These are phyloP conservation scores for Varanus komodoensis DNA, from an alignment of 2,113 vertebrate genomes.

Conservation along the genomic window DNA sequence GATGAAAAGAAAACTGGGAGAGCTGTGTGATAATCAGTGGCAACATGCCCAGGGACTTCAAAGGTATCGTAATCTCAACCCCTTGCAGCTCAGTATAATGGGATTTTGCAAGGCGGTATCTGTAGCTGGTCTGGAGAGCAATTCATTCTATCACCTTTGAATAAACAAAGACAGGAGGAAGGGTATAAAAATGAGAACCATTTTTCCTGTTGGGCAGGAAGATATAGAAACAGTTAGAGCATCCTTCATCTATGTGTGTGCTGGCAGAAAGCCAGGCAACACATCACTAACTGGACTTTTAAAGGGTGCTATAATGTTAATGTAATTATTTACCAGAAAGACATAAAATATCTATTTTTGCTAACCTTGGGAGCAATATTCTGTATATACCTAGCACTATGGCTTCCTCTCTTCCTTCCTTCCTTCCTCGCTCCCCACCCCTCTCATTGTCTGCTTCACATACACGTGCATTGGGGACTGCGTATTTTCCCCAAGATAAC, in stretches of 20 bases:
- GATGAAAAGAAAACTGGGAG: neutral
- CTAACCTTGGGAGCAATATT: conserved; percentile 26
- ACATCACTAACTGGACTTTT: conserved; percentile 6
- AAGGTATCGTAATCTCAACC: conserved; percentile 3
- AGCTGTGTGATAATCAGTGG: conserved; percentile 1
- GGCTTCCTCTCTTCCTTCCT: neutral
- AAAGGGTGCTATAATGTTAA: conserved; percentile 36
- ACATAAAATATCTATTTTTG: conserved; percentile 50
- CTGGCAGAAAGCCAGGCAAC: conserved; percentile 20
- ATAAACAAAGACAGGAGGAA: neutral
- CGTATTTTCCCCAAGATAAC: too few species aligned
- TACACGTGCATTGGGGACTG: neutral
- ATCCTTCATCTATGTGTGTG: conserved; percentile 26
- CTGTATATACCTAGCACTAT: conserved; percentile 14
- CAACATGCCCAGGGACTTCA: conserved; percentile 17
- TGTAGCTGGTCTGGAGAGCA: conserved; percentile 45
- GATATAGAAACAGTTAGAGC: neutral
- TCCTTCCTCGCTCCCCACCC: conserved; percentile 31
- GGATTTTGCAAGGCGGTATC: conserved; percentile 43
- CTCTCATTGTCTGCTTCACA: neutral
- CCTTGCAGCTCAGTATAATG: conserved; percentile 40
- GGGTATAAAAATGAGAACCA: neutral
- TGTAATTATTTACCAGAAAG: conserved; percentile 34
- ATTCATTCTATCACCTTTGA: conserved; percentile 55
- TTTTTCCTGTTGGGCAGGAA: conserved; percentile 24